Conservation (phyloP, 2,797 vertebrate genomes). For the Enteromius afrohamiltoni region DNA sequence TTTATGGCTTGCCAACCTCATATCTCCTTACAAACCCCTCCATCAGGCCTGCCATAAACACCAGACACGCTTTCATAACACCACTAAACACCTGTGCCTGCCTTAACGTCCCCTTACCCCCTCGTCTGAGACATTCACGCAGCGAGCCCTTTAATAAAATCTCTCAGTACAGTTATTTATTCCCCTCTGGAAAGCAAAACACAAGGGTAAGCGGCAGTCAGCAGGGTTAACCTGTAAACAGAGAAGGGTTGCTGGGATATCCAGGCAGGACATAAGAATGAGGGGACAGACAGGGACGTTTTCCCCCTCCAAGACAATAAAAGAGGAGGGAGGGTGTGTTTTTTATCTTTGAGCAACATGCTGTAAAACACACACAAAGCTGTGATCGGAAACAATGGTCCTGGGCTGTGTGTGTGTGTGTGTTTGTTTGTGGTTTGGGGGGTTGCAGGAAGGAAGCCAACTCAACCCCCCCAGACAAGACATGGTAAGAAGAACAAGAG, state of each 20-base stretch:
- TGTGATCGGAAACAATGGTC: conserved; percentile 79
- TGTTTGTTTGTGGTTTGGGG: conserved; percentile 63
- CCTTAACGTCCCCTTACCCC: conserved; percentile 65
- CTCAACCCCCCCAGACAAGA: conserved; percentile 66
- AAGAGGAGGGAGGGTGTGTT: conserved; percentile 71
- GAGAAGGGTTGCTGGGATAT: conserved; percentile 71
- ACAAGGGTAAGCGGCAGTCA: conserved; percentile 66
- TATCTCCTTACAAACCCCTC: conserved; percentile 66
- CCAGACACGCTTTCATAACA: conserved; percentile 66
- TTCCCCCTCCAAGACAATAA: conserved; percentile 81
- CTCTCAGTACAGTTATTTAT: conserved; percentile 77
- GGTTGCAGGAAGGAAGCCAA: conserved; percentile 78
- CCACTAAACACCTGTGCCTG: conserved; percentile 75
- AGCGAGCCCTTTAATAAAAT: conserved; percentile 74
- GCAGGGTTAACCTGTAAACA: conserved; percentile 76
- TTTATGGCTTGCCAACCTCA: conserved; percentile 33
- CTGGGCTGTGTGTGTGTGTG: conserved; percentile 66
- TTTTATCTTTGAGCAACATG: conserved; percentile 82
- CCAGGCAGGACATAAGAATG: conserved; percentile 77
- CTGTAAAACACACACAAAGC: conserved; percentile 80
- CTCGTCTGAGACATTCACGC: conserved; percentile 68
- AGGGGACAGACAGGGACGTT: conserved; percentile 78
- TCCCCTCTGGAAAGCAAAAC: conserved; percentile 66
- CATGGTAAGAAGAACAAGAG: conserved; percentile 48
- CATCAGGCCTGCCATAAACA: conserved; percentile 54